Evolutionary conservation across 2,888 invertebrate genomes (phyloP), one percentile per base, ranked within the genome.

Genomic region (Agrochola macilenta): DNA sequence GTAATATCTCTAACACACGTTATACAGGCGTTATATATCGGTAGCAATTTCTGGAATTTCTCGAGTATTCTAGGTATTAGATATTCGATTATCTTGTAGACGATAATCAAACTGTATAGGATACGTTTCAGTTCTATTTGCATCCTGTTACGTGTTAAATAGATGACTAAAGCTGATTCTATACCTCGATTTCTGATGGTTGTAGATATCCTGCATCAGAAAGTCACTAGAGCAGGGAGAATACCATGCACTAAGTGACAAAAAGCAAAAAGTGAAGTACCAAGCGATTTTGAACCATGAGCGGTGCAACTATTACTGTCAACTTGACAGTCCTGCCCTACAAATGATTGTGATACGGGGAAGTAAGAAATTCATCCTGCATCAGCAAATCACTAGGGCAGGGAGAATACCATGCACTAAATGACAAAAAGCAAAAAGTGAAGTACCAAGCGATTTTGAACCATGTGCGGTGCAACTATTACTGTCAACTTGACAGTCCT

Each of bases 61-160:
- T 60, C 9, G 14, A 61, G 35, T 46, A 26, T 54, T 54, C 54
- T 49, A 52, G 11, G 3, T 35, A 65, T 39, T 26, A 54, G 68
- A 69, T 54, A 72, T 74, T 74, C 39, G 57, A 73, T 20, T 61
- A 84, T 52, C 60, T 70, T 49, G 60, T 60, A 74, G 14, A 61
- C 14, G 35, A 66, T 74, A 57, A 57, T 61, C 66, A 14, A 74
- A 57, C 17, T 52, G 49, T 61, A 52, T 43, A 49, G 3, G 73
- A 81, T 26, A 57, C 20, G n/a, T 20, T 23, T 14, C 58, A 54
- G 26, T 75, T 75, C 14, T 23, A 75, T 65, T 65, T 35, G 17
- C 65, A 81, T 74, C 64, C 3, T 23, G 12, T 20, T 49, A 81
- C 30, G 43, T 64, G 57, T 54, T n/a, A 20, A 5, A 52, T 12